A percentile compares a stretch with the other conserved stretches of the same genome.
phyloP scores from a whole-genome alignment of 2,113 vertebrate genomes.

The Tichodroma muraria region DNA sequence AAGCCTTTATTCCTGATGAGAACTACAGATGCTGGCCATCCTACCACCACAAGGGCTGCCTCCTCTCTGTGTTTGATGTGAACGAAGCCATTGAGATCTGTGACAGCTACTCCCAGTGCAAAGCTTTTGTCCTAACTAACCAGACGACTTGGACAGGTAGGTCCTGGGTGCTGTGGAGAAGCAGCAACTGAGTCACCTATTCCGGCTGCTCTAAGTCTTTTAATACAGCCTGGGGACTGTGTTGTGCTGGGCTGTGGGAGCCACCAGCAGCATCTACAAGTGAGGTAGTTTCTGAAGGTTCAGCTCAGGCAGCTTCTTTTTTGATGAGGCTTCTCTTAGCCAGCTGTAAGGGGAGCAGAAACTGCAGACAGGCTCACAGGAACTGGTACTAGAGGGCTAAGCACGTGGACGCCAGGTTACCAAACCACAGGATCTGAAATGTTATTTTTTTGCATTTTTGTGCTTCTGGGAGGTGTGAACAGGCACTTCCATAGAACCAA shows the following conservation, averaged over 20 bases:
- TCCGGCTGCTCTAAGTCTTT: not conserved
- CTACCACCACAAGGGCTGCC: constrained; percentile 82
- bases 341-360: not conserved
- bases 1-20: constrained; percentile 71
- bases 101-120: constrained; percentile 82
- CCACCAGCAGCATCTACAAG: not conserved
- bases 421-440: not conserved
- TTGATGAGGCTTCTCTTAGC: not conserved
- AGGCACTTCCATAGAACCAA: not conserved
- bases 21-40: constrained; percentile 89
- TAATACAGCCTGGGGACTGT: not conserved
- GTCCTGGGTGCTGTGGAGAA: not conserved
- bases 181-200: not conserved
- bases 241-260: not conserved
- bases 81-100: constrained; percentile 79
- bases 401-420: not conserved
- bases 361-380: not conserved
- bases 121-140: constrained; percentile 82
- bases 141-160: constrained; percentile 89
- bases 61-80: constrained; percentile 79
- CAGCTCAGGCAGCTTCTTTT: not conserved
- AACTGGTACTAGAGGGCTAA: not conserved
- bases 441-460: not conserved
- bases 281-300: not conserved
- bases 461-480: not conserved